Base-by-base conservation (phyloP, 53 echinoderm and acorn worm genomes). In the Arbacia lixula region DNA sequence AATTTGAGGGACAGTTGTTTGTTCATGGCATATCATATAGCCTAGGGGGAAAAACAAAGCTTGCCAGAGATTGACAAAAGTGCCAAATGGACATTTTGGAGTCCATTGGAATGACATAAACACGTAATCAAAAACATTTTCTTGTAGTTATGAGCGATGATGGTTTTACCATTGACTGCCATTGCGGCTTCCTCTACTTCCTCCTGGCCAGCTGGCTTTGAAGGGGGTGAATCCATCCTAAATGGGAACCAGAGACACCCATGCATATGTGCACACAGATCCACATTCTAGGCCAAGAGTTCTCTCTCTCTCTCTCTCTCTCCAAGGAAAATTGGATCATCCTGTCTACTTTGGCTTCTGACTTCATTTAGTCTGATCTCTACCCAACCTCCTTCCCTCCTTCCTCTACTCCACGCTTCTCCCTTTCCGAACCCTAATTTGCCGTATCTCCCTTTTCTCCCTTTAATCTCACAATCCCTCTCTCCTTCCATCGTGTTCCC, bases 111-210 rank as follows among this genome's bases (percentile, higher is more conserved):
- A n/a, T n/a, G n/a, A n/a, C n/a, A n/a, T n/a, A n/a, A n/a, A n/a
- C n/a, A n/a, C n/a, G n/a, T n/a, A n/a, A 25, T 22, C 2, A 27
- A 43, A 69, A 69, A 41, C 69, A 69, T 69, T 69, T 69, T 43
- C 34, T 69, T 69, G 41, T 43, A n/a, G n/a, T n/a, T n/a, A n/a
- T n/a, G n/a, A n/a, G n/a, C n/a, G 69, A 69, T 69, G 40, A 69
- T 19, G 69, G 46, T 69, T 62, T 69, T 41, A 69, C 27, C 69
- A 69, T 69, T 42, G 40, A 41, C 69, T 69, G 41, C 69, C 28
- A 40, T 69, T 43, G 40, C 69, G 43, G 27, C 46, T 42, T 26
- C 40, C 43, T 42, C 27, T 0, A 69, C 43, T 69, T 69, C 42
- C 42, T 26, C 27, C 69, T 5, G 5, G 5, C 69, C 69, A 69